Evolutionary conservation across 2,888 invertebrate genomes (phyloP), one percentile per base, ranked within the genome.

Genomic region (Perizoma flavofasciatum): DNA sequence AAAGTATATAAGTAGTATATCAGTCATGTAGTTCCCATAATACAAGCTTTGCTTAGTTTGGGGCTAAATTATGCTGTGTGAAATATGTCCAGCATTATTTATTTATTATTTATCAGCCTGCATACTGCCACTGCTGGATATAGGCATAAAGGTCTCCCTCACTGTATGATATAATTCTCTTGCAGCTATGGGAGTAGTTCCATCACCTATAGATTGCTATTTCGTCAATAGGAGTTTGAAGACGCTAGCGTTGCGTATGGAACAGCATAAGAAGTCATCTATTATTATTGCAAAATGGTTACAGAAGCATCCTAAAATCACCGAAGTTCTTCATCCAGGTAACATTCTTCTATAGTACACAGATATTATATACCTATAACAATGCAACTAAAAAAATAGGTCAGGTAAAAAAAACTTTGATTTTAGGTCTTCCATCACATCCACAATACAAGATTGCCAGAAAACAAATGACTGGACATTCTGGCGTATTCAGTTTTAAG

Each of bases 151-250:
- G n/a, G n/a, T n/a, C n/a, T n/a, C n/a, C n/a, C n/a, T 41, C 4
- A 41, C 41, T 41, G n/a, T 4, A n/a, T n/a, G 8, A 41, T 41
- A n/a, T 4, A n/a, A 10, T 41, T 63, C 57, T 73, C 74, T 91
- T 81, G 59, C 88, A 96, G 97, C 98, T 5, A 94, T 96, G 93
- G 99, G 99, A 53, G 95, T 97, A 45, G 96, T 99, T 9, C 99
- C 99, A 2, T 97, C 99, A 0, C 98, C 99, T 0, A 98, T 98
- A 81, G 99, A 99, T 84, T 99, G 99, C 83, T 97, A 95, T 81
- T 93, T 98, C 79, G 98, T 98, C 0, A 98, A 97, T 79, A 94
- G 98, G 65, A 97, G 99, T 76, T 88, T 99, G 61, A 99, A 99
- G 90, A 99, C 99, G 0, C 92, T 99, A 34, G 95, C 97, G 5